Evolutionary conservation across 1,140 invertebrate genomes (phyloP), one percentile per base, ranked within the genome.

Genomic region (Frieseomelitta varia): DNA sequence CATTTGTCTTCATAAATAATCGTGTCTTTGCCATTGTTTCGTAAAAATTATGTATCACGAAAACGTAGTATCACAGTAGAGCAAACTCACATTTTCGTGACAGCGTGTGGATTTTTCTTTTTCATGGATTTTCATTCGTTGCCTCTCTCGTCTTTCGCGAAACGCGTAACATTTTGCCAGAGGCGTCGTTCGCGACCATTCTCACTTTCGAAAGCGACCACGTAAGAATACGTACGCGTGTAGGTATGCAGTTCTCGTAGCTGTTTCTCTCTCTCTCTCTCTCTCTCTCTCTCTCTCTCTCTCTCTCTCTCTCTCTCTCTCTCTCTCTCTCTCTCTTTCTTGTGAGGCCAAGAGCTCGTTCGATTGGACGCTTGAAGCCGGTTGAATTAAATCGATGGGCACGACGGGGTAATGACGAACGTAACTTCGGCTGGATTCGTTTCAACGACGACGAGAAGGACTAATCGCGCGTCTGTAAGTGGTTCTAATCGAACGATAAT

Each of bases 131-230:
- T 30, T 2, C 39, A 39, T 39, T 39, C 39, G 39, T 39, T 39
- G 39, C 39, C 4, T 39, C 39, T 39, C 39, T 8, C 11, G 21
- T 24, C 47, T 71, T 56, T 73, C 77, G 58, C 69, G 51, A 75
- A 81, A 75, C 63, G 10, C n/a, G 56, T 30, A 67, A 12, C 72
- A 21, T 27, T 61, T 67, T 11, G 47, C 83, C 77, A 39, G 58
- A 51, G 24, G 83, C 67, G 27, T 81, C 30, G 74, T 80, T 67
- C 78, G 71, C 78, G 74, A 80, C 81, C 74, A 74, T 89, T 89
- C 88, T 89, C 88, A 86, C 87, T 88, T 89, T 89, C 80, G 87
- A 88, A 88, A 88, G 80, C 76, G 65, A 58, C 30, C 79, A 65
- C 63, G 55, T 34, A 55, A 17, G 47, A 65, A 30, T 24, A 1